These are phyloP conservation scores for Sebastes steindachneri DNA, from an alignment of 2,797 vertebrate species.

Conservation along the genomic window DNA sequence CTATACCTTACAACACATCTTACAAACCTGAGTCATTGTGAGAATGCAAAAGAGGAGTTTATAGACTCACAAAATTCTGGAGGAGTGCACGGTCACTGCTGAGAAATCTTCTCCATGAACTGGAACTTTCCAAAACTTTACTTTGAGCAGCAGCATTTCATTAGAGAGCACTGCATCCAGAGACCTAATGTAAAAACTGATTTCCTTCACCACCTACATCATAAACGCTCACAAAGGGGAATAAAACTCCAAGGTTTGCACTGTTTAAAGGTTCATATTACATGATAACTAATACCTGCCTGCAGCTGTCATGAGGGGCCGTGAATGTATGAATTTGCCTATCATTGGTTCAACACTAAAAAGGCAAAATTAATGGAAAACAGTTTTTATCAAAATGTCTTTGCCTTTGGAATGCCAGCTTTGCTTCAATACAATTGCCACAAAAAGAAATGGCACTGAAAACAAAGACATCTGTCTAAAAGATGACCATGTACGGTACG, in stretches of 20 bases:
- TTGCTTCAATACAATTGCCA: not conserved
- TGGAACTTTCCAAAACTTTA: not conserved
- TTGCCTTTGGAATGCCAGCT: not conserved
- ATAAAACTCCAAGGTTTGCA: not conserved
- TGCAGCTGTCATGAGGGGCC: not conserved
- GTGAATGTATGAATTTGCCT: not conserved
- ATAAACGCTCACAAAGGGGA: not conserved
- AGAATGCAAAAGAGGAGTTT: not conserved
- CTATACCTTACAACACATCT: not conserved
- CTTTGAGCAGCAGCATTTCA: not conserved
- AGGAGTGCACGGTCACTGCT: not conserved
- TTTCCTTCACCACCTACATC: not conserved
- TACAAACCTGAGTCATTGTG: not conserved
- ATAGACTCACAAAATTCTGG: not conserved
- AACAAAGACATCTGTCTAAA: not conserved
- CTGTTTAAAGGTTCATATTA: not conserved
- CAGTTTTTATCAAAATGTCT: not conserved
- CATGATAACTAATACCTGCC: not conserved
- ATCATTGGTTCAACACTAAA: not conserved
- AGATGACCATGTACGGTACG: constrained; percentile 21
- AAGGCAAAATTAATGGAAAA: not conserved
- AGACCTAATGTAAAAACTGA: not conserved
- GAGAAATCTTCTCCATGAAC: not conserved
- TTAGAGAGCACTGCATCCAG: not conserved
- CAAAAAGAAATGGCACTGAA: not conserved